phyloP scores from a whole-genome alignment of 2,888 invertebrate genomes.

The Dione vanillae region DNA sequence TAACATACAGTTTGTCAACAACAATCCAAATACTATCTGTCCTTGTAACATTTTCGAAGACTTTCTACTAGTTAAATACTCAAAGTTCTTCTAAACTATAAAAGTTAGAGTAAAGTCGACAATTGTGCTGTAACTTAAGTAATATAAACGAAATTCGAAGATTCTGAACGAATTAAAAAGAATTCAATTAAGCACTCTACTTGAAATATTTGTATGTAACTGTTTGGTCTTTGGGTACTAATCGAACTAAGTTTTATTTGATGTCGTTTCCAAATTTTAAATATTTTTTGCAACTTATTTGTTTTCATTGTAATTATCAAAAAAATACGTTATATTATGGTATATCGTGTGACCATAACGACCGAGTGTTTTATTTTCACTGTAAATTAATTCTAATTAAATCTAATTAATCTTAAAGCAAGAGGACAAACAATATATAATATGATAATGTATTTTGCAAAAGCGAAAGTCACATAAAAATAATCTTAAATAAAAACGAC shows the following conservation, averaged over 20 bases:
- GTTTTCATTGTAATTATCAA: too few relatives aligned
- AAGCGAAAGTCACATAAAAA: too few relatives aligned
- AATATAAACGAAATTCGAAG: background rate
- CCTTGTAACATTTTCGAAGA: background rate
- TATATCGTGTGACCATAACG: too few relatives aligned
- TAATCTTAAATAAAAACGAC: background rate
- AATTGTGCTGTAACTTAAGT: background rate
- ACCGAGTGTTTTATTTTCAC: too few relatives aligned
- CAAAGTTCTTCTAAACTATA: background rate
- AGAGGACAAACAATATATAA: too few relatives aligned
- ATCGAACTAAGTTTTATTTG: conserved; percentile 3
- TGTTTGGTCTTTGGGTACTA: background rate
- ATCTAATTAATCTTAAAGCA: too few relatives aligned
- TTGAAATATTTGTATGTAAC: conserved; percentile 4
- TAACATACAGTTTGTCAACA: too few relatives aligned
- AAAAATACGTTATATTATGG: too few relatives aligned
- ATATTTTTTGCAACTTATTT: too few relatives aligned
- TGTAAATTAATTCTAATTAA: too few relatives aligned
- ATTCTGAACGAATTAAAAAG: background rate
- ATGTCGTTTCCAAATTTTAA: conserved; percentile 1
- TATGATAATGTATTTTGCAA: too few relatives aligned
- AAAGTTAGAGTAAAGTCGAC: background rate
- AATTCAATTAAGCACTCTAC: conserved; percentile 4
- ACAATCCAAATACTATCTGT: background rate
- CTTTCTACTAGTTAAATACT: background rate